Percentiles rank a stretch among this genome's conserved stretches.
These are phyloP conservation scores for Crypturellus undulatus DNA, from an alignment of 2,113 vertebrate species.

Conservation along the genomic window DNA sequence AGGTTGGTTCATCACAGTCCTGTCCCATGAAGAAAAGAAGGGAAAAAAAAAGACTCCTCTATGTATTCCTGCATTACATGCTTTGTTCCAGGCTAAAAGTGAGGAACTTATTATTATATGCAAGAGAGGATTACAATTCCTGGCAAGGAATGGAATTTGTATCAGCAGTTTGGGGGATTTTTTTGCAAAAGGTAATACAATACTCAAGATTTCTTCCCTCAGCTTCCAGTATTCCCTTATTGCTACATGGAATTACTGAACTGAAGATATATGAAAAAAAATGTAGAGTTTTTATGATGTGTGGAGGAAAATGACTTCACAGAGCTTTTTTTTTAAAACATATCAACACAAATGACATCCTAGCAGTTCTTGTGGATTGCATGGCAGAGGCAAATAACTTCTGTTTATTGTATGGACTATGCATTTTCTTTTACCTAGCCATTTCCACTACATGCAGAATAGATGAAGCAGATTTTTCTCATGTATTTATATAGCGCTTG, in stretches of 20 bases:
- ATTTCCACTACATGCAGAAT: slow-evolving; percentile 33
- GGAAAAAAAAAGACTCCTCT: neutral
- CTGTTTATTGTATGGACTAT: slow-evolving; percentile 48
- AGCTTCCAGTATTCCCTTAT: neutral
- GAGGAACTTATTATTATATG: neutral
- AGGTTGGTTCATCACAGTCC: neutral
- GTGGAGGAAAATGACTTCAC: slow-evolving; percentile 51
- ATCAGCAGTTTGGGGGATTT: neutral
- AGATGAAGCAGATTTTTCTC: slow-evolving; percentile 36
- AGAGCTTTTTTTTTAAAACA: slow-evolving; percentile 46
- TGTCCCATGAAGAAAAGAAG: neutral
- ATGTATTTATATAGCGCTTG: neutral
- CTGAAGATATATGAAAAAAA: neutral
- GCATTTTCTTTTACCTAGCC: slow-evolving; percentile 31
- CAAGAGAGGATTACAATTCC: neutral
- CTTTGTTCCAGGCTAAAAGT: neutral
- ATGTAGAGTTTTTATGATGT: neutral
- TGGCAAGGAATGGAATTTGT: neutral
- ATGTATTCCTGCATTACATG: neutral
- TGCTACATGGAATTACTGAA: neutral
- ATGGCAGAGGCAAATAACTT: slow-evolving; percentile 54
- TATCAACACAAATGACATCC: slow-evolving; percentile 60
- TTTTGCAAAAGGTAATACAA: neutral
- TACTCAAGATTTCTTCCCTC: neutral
- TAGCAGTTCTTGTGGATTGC: slow-evolving; percentile 48